Evolutionary conservation across 2,797 vertebrate species (phyloP).

Genomic region (Eidolon dupreanum): DNA sequence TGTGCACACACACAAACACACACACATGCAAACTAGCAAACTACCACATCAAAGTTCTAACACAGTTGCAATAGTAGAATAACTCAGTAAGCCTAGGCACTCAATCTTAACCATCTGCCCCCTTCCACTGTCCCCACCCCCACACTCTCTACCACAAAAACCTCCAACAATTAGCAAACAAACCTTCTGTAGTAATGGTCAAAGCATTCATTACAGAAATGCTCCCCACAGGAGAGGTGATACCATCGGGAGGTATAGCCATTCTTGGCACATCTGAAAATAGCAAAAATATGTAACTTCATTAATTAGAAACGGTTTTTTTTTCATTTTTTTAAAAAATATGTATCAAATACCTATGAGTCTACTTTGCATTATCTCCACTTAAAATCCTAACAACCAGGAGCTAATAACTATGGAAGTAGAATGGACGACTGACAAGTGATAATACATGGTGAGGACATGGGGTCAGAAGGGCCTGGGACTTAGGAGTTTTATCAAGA

Average conservation of each 20-base stretch:
- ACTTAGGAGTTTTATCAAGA: not conserved
- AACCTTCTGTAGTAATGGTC: slow-evolving; percentile 99
- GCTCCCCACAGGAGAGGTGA: slow-evolving; percentile 98
- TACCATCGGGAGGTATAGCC: slow-evolving; percentile 99
- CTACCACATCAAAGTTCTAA: not conserved
- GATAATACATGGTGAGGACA: not conserved
- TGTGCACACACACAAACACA: accelerated
- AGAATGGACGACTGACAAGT: accelerated
- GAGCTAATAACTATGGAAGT: not conserved
- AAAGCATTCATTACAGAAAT: slow-evolving; percentile 99
- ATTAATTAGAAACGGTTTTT: not conserved
- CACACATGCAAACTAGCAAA: not conserved
- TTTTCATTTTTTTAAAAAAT: not conserved
- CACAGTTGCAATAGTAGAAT: not conserved
- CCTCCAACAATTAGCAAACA: slow-evolving; percentile 1
- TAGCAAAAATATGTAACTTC: slow-evolving; percentile 44
- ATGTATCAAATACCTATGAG: not conserved
- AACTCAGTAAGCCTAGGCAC: not conserved
- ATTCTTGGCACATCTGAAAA: slow-evolving; percentile 96
- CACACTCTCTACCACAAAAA: accelerated
- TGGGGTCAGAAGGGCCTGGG: not conserved
- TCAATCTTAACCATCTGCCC: not conserved
- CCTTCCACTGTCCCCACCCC: not conserved
- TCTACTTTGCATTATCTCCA: not conserved
- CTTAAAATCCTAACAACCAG: not conserved